Evolutionary conservation across 2,888 invertebrate genomes (phyloP).

Genomic region (Tipula confusa): DNA sequence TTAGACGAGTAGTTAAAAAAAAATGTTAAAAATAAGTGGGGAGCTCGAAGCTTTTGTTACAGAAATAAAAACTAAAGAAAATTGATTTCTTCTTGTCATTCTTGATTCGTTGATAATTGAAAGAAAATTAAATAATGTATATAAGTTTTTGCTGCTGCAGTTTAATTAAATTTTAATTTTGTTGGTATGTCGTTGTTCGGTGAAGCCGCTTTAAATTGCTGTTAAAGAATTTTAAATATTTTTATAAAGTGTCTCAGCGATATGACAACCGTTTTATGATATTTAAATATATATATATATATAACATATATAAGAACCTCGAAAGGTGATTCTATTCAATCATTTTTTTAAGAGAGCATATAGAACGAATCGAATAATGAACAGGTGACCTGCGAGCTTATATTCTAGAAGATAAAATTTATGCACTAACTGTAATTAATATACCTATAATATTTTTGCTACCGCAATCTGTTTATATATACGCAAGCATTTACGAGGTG

Average conservation of each 20-base stretch:
- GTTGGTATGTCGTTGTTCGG: neutral
- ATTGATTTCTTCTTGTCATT: conserved; percentile 12
- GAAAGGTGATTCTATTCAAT: too few species aligned
- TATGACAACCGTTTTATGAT: neutral
- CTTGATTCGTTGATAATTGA: neutral
- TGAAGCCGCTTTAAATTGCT: neutral
- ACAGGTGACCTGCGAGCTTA: too few species aligned
- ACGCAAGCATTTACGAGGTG: too few species aligned
- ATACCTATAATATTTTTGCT: too few species aligned
- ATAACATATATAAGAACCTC: too few species aligned
- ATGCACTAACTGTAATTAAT: too few species aligned
- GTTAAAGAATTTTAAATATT: neutral
- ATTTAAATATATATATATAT: neutral
- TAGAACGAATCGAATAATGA: too few species aligned
- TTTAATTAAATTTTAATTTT: conserved; percentile 9
- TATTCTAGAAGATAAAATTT: too few species aligned
- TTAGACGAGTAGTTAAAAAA: too few species aligned
- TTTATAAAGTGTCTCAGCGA: neutral
- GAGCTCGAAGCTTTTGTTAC: neutral
- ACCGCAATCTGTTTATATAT: too few species aligned
- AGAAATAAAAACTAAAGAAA: neutral
- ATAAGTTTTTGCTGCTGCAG: neutral
- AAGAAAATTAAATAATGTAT: conserved; percentile 14
- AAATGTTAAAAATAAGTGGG: neutral
- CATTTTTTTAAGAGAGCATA: too few species aligned